A percentile compares a stretch with the other conserved stretches of the same genome.
Evolutionary conservation across 2,113 vertebrate species (phyloP).

Genomic region (Pseudonaja textilis): DNA sequence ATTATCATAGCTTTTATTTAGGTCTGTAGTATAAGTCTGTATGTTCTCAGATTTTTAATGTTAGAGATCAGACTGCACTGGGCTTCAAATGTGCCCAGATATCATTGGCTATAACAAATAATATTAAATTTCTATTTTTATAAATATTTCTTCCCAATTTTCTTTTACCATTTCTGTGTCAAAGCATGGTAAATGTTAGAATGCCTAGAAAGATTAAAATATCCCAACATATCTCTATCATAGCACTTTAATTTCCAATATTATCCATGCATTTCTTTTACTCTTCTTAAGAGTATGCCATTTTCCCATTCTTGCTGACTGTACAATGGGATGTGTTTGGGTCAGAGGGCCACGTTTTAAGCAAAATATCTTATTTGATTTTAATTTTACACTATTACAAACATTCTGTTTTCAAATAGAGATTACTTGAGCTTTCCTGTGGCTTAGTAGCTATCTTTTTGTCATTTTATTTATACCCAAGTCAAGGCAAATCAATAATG

Average conservation of each 20-base stretch:
- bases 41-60: not conserved
- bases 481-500: constrained; percentile 50
- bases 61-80: not conserved
- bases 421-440: not conserved
- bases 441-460: constrained; percentile 36
- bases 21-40: not conserved
- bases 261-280: not conserved
- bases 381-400: constrained; percentile 15
- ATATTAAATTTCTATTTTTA: not conserved
- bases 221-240: not conserved
- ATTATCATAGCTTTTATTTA: not conserved
- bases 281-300: not conserved
- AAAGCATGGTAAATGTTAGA: not conserved
- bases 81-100: not conserved
- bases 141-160: not conserved
- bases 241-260: not conserved
- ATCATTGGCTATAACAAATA: not conserved
- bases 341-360: not conserved
- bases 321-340: constrained; percentile 1
- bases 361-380: constrained; percentile 8
- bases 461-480: constrained; percentile 56
- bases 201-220: not conserved
- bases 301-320: constrained; percentile 3
- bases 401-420: constrained; percentile 12
- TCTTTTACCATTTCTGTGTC: not conserved